Conservation (phyloP, 2,888 invertebrate species). For the Trissolcus brochymenae region DNA sequence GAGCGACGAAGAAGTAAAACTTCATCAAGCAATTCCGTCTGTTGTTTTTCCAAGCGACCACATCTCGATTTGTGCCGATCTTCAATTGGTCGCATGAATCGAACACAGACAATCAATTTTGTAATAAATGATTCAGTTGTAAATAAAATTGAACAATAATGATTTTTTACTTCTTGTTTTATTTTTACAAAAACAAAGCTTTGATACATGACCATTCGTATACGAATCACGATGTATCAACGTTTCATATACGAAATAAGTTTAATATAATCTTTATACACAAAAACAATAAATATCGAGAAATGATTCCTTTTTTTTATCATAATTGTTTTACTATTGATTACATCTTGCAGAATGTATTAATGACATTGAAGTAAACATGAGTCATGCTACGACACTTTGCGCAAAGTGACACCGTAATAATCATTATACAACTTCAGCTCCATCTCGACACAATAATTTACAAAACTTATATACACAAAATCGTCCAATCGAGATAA, state of each 20-base stretch:
- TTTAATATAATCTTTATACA: conserved; percentile 46
- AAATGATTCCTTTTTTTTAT: conserved; percentile 15
- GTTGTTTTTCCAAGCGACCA: conserved; percentile 96
- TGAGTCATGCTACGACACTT: conserved; percentile 52
- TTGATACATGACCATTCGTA: no score
- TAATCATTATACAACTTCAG: conserved; percentile 20
- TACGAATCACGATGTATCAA: not conserved
- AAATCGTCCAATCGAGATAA: conserved; percentile 21
- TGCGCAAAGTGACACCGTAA: conserved; percentile 19
- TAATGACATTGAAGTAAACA: conserved; percentile 63
- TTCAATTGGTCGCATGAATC: conserved; percentile 77
- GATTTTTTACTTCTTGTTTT: not conserved
- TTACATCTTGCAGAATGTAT: conserved; percentile 36
- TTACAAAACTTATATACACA: conserved; percentile 72
- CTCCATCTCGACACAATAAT: conserved; percentile 57
- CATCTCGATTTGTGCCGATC: conserved; percentile 90
- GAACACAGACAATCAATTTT: not conserved
- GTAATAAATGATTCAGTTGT: not conserved
- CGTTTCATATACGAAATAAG: conserved; percentile 16
- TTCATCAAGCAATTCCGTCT: conserved; percentile 90
- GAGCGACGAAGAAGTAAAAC: conserved; percentile 84
- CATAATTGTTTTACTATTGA: conserved; percentile 18
- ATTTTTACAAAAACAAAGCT: conserved; percentile 2
- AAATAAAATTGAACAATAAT: not conserved
- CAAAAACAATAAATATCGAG: conserved; percentile 36